A percentile compares a stretch with the other conserved stretches of the same genome.
phyloP scores from a whole-genome alignment of 2,797 vertebrate genomes.

The Strix occidentalis region DNA sequence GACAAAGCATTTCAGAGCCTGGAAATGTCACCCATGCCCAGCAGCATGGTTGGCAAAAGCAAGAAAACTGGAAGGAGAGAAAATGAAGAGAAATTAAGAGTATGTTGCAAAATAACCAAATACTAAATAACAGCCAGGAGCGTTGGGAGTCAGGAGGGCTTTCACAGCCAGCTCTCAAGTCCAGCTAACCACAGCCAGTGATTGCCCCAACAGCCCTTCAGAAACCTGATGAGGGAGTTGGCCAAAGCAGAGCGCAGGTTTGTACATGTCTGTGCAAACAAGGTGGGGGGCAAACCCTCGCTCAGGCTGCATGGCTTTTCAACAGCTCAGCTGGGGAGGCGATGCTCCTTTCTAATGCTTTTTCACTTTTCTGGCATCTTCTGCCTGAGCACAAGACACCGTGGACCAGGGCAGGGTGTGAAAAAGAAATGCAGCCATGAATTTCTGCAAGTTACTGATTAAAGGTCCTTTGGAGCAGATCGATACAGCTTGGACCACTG shows the following conservation, averaged over 20 bases:
- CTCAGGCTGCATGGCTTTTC: not conserved
- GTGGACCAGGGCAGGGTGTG: not conserved
- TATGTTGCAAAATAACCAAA: not conserved
- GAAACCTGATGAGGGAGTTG: not conserved
- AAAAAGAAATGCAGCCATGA: not conserved
- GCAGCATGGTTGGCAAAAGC: not conserved
- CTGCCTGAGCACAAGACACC: not conserved
- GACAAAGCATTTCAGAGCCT: not conserved
- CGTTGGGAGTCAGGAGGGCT: not conserved
- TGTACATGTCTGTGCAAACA: not conserved
- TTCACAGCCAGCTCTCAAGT: not conserved
- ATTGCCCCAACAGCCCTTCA: not conserved
- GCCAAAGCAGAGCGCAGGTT: not conserved
- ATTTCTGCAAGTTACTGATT: not conserved
- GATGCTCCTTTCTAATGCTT: not conserved
- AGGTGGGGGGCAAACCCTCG: not conserved
- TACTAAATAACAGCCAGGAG: not conserved
- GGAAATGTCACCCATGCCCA: not conserved
- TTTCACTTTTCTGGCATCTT: not conserved
- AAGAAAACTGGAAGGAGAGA: too few species aligned
- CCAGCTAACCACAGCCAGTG: too few species aligned
- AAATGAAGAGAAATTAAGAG: accelerated
- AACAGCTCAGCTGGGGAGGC: not conserved
- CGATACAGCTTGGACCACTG: not conserved
- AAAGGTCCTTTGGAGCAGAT: not conserved